These are phyloP conservation scores for Noctua pronuba DNA, from an alignment of 2,888 invertebrate species.

Conservation along the genomic window DNA sequence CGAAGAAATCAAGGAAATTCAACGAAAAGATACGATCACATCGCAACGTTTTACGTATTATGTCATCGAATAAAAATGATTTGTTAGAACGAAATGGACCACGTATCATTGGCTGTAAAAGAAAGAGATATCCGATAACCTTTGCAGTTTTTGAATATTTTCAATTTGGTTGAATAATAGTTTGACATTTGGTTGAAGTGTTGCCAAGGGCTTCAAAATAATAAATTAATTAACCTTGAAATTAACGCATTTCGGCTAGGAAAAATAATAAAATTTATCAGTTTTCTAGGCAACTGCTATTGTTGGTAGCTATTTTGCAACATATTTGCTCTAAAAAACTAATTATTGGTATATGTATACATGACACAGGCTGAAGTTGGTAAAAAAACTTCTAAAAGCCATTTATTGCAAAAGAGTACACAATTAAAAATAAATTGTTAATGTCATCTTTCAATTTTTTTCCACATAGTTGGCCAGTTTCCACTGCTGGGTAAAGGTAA, in stretches of 20 bases:
- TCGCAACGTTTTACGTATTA: slow-evolving; percentile 57
- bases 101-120: neutral
- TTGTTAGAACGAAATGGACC: slow-evolving; percentile 3
- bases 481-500: neutral
- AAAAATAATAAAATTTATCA: neutral
- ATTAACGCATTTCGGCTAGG: neutral
- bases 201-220: slow-evolving; percentile 30
- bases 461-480: neutral
- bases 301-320: neutral
- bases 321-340: neutral
- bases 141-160: slow-evolving; percentile 4
- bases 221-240: neutral
- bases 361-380: no score
- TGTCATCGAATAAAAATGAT: slow-evolving; percentile 3
- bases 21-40: slow-evolving; percentile 47
- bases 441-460: no score
- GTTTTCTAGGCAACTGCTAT: neutral
- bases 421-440: no score
- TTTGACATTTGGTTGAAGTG: slow-evolving; percentile 45
- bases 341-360: neutral
- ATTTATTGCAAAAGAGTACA: no score
- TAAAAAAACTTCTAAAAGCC: no score
- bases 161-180: slow-evolving; percentile 29
- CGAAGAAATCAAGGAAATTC: slow-evolving; percentile 33
- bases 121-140: slow-evolving; percentile 28